Evolutionary conservation across 1,140 invertebrate genomes (phyloP).

Genomic region (Diorhabda carinulata): DNA sequence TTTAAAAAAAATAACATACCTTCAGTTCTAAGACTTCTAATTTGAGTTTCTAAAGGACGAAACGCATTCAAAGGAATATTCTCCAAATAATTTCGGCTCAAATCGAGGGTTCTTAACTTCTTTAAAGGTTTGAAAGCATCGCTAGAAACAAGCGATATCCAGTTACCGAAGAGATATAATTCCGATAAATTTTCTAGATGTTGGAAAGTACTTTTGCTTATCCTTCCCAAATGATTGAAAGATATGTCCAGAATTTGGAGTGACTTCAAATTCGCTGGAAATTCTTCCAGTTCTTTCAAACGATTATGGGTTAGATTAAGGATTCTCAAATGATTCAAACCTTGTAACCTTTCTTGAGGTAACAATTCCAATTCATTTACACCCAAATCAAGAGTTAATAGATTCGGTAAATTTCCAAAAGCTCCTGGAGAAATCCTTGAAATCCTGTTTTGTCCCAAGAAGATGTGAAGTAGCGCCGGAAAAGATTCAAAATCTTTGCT

Average conservation of each 20-base stretch:
- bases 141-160: conserved; percentile 70
- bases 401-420: conserved; percentile 69
- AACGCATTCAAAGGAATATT: conserved; percentile 74
- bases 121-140: conserved; percentile 78
- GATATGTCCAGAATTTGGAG: conserved; percentile 78
- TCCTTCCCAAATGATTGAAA: conserved; percentile 74
- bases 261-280: conserved; percentile 70
- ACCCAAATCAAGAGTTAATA: conserved; percentile 78
- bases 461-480: conserved; percentile 69
- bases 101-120: conserved; percentile 73
- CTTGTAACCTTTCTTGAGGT: conserved; percentile 79
- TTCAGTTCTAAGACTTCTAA: conserved; percentile 70
- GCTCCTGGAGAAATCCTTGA: conserved; percentile 78
- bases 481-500: conserved; percentile 87
- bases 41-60: conserved; percentile 73
- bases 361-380: conserved; percentile 79
- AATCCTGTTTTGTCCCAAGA: conserved; percentile 71
- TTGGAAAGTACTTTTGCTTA: conserved; percentile 71
- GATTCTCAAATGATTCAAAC: conserved; percentile 64
- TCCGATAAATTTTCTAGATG: conserved; percentile 70
- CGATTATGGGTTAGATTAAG: conserved; percentile 81
- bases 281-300: conserved; percentile 77
- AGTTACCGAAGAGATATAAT: conserved; percentile 76
- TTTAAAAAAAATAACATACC: conserved; percentile 54
- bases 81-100: conserved; percentile 81